phyloP scores from a whole-genome alignment of 1,140 invertebrate species.

The Orius insidiosus region DNA sequence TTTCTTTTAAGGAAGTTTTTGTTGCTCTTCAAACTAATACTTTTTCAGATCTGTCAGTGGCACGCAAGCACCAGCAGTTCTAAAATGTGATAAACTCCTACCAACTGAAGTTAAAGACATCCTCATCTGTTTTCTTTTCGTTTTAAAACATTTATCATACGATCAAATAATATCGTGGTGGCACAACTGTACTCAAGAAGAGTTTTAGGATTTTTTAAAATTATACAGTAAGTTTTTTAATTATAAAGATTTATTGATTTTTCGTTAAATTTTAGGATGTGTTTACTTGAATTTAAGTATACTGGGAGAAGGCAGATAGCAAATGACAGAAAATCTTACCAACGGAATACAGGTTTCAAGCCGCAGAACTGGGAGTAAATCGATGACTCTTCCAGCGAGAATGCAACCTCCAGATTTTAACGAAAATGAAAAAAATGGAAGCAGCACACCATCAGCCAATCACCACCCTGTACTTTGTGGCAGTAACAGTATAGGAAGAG shows the following conservation, averaged over 20 bases:
- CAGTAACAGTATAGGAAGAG: conserved; percentile 22
- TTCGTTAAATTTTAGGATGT: conserved; percentile 50
- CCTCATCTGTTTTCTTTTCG: conserved; percentile 75
- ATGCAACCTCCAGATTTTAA: conserved; percentile 49
- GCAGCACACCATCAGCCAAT: conserved; percentile 25
- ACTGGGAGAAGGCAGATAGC: conserved; percentile 59
- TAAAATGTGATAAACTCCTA: conserved; percentile 56
- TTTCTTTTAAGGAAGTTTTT: neutral
- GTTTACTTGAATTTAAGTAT: conserved; percentile 76
- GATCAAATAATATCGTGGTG: conserved; percentile 81
- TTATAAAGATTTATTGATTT: neutral
- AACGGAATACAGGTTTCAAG: conserved; percentile 19
- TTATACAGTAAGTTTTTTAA: conserved; percentile 51
- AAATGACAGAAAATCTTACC: conserved; percentile 21
- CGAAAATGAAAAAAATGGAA: conserved; percentile 6
- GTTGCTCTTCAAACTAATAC: neutral
- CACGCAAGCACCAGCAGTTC: conserved; percentile 28
- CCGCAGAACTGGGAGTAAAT: conserved; percentile 34
- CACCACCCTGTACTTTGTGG: conserved; percentile 18
- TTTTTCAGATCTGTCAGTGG: conserved; percentile 34
- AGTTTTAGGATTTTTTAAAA: conserved; percentile 58
- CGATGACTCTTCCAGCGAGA: conserved; percentile 58
- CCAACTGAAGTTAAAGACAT: conserved; percentile 67
- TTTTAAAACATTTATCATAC: conserved; percentile 75
- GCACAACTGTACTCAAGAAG: conserved; percentile 58